Percentiles rank a stretch among this genome's conserved stretches.
phyloP scores from a whole-genome alignment of 2,797 vertebrate genomes.

The Epinephelus coioides region DNA sequence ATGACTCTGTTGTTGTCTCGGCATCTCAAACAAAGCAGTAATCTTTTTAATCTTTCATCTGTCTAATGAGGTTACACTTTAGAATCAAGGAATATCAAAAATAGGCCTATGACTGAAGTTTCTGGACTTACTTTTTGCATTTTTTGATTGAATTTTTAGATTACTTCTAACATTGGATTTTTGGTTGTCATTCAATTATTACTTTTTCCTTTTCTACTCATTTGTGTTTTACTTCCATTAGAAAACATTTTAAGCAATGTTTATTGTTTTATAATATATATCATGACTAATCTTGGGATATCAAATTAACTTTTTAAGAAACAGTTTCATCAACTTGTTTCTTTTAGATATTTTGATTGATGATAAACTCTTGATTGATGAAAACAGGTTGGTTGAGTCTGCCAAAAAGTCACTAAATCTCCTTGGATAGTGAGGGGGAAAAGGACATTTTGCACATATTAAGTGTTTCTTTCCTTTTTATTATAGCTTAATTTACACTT shows the following conservation, averaged over 20 bases:
- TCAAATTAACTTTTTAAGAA: neutral
- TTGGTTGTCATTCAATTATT: neutral
- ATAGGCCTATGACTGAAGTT: neutral
- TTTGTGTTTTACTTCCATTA: neutral
- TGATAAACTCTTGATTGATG: too few relatives aligned
- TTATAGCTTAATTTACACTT: too few relatives aligned
- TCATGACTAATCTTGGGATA: conserved; percentile 1
- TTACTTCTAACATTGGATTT: neutral
- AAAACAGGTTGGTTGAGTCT: too few relatives aligned
- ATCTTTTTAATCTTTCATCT: neutral
- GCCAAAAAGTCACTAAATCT: too few relatives aligned
- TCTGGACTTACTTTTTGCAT: neutral
- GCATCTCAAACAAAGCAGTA: neutral
- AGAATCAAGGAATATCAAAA: neutral
- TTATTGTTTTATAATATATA: conserved; percentile 1
- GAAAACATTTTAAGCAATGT: neutral
- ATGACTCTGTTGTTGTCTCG: neutral
- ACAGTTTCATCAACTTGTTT: too few relatives aligned
- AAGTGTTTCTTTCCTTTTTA: too few relatives aligned
- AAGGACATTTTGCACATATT: too few relatives aligned
- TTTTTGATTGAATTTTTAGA: neutral
- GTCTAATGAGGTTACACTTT: neutral
- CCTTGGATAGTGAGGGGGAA: too few relatives aligned
- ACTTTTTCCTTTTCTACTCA: neutral
- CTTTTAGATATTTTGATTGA: too few relatives aligned